Evolutionary conservation across 2,797 vertebrate species (phyloP), one percentile per base, ranked within the genome.

Genomic region (Borostomias antarcticus): DNA sequence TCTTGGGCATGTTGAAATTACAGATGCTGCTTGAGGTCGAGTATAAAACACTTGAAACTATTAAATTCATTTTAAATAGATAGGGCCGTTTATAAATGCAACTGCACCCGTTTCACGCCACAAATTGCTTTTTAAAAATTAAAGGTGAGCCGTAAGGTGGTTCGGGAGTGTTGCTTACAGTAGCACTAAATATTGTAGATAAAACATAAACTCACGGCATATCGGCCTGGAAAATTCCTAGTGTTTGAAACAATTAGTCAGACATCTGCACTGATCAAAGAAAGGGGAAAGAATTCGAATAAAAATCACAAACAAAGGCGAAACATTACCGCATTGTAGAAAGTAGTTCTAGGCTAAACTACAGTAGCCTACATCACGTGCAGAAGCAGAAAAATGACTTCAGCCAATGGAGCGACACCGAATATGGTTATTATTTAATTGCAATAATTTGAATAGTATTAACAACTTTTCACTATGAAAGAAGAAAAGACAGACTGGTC

Each of bases 1-100:
- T 84, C 52, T 81, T 79, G 74, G 79, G 77, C 84, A 59, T 71
- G 63, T 73, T 81, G 73, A 89, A 88, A 90, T 89, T 88, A 85
- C 84, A 79, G 77, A 84, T 63, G 77, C 73, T 68, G 89, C 90
- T 90, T 57, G 67, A 75, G 90, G 89, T 87, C 75, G 19, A 33
- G 23, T 58, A 40, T 62, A 71, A 37, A 73, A 57, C 52, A 54
- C 25, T 23, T 6, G 21, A 26, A 29, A 40, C 35, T 37, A 72
- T 60, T 56, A 60, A 53, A 47, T 47, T 54, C 69, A 70, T 81
- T 81, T 50, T 70, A 77, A 87, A 86, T 79, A 79, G 87, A 84
- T 74, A 85, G 73, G 1, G 40, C 67, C 66, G 74, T 74, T n/a
- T 67, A n/a, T 62, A 66, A 77, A 69, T 69, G 75, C 69, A 82